Conservation (phyloP, 1,140 invertebrate genomes). For the Manduca sexta region DNA sequence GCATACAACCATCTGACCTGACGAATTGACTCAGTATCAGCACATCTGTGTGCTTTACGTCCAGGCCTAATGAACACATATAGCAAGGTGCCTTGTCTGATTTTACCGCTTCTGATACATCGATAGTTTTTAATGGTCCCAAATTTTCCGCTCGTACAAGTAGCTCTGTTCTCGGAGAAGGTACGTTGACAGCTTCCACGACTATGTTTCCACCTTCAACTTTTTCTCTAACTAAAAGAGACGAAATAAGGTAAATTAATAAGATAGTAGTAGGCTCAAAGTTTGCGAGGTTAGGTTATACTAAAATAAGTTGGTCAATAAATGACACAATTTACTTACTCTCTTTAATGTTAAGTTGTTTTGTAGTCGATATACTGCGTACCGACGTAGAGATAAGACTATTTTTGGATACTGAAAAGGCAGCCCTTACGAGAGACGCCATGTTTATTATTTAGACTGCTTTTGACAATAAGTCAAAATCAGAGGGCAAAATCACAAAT, state of each 20-base stretch:
- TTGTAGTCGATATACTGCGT: conserved; percentile 44
- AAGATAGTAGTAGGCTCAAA: not conserved
- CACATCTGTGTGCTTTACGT: conserved; percentile 91
- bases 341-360: conserved; percentile 47
- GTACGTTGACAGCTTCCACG: conserved; percentile 76
- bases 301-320: conserved; percentile 7
- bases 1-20: conserved; percentile 84
- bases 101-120: conserved; percentile 55
- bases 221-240: conserved; percentile 73
- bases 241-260: not conserved
- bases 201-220: conserved; percentile 76
- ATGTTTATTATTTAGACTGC: conserved; percentile 21
- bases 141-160: conserved; percentile 73
- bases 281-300: conserved; percentile 29
- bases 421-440: conserved; percentile 32
- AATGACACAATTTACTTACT: conserved; percentile 24
- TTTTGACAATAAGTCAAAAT: not conserved
- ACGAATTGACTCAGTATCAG: conserved; percentile 93
- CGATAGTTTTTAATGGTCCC: not conserved
- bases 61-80: conserved; percentile 79
- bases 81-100: conserved; percentile 68
- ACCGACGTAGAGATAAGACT: conserved; percentile 33
- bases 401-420: conserved; percentile 39
- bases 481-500: too few relatives aligned
- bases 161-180: conserved; percentile 74